Conservation (phyloP, 2,888 invertebrate species). For the Strigamia crassipes region DNA sequence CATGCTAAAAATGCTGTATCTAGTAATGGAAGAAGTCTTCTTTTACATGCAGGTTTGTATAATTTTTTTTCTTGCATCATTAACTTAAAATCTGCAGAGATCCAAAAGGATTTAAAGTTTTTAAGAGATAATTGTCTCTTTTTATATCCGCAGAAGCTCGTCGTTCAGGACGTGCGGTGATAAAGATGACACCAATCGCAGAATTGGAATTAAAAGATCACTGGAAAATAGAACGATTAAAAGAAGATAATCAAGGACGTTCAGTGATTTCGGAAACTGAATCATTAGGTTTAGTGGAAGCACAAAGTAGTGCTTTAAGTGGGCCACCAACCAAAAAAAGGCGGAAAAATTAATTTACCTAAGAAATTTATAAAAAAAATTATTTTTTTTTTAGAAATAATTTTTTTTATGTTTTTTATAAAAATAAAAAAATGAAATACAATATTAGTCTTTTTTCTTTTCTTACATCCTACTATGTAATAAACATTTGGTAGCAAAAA, state of each 20-base stretch:
- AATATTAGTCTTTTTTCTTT: too few relatives aligned
- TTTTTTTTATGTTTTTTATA: too few relatives aligned
- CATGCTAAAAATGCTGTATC: neutral
- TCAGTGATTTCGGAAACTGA: neutral
- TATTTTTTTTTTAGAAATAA: too few relatives aligned
- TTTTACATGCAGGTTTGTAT: conserved; percentile 3
- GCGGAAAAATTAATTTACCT: neutral
- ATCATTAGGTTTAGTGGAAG: neutral
- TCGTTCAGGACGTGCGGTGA: neutral
- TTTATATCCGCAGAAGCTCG: conserved; percentile 8
- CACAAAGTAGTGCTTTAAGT: neutral
- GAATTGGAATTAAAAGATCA: neutral
- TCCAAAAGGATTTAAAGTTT: neutral
- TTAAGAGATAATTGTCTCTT: neutral
- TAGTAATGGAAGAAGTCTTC: conserved; percentile 8
- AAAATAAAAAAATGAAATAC: too few relatives aligned
- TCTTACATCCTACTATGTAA: too few relatives aligned
- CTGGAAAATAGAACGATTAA: neutral
- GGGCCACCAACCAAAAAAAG: neutral
- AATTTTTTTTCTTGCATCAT: neutral
- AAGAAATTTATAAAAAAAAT: neutral
- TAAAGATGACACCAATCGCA: neutral
- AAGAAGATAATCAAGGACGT: neutral
- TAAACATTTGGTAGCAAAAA: neutral
- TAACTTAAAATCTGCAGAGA: neutral